Evolutionary conservation across 2,888 invertebrate genomes (phyloP), one percentile per base, ranked within the genome.

Genomic region (Amaurobius ferox): DNA sequence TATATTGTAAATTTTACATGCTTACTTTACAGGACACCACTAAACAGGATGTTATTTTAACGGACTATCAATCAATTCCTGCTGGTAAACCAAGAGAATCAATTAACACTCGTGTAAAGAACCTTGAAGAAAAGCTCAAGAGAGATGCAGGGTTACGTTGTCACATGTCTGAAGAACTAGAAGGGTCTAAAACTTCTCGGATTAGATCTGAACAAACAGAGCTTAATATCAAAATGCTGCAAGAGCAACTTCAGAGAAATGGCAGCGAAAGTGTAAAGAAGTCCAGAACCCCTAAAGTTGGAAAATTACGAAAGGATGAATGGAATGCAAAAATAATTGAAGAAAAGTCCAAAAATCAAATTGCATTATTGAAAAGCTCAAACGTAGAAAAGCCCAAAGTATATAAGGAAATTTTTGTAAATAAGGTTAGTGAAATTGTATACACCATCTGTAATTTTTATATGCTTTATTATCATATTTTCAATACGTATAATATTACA

Each of bases 171-270:
- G 28, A 95, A 95, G 89, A 97, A 96, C 91, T 97, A 96, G 0
- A 89, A 80, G 87, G 88, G 88, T 26, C 70, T 13, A 66, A 68
- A 32, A 95, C 97, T 64, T 96, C 97, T 87, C 97, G 93, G 91
- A 89, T 89, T 89, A 96, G 95, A 92, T 95, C 97, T 88, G 96
- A 97, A 90, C 94, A 95, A 86, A 95, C 94, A 81, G 97, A 97
- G 91, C 97, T 97, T 97, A 97, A 97, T 91, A 95, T 97, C 40
- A 95, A 95, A 89, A 95, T 96, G 91, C 96, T 97, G 35, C 97
- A 97, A 90, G 95, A 95, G 91, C 97, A 97, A 92, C 97, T 97
- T 39, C 85, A 83, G 39, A 87, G 76, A 48, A 67, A 74, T 61
- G 81, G 79, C 1, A 79, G 40, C 76, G 86, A 76, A 2, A 83